These are phyloP conservation scores for Coptotermes formosanus DNA, from an alignment of 1,140 invertebrate genomes.

Conservation along the genomic window DNA sequence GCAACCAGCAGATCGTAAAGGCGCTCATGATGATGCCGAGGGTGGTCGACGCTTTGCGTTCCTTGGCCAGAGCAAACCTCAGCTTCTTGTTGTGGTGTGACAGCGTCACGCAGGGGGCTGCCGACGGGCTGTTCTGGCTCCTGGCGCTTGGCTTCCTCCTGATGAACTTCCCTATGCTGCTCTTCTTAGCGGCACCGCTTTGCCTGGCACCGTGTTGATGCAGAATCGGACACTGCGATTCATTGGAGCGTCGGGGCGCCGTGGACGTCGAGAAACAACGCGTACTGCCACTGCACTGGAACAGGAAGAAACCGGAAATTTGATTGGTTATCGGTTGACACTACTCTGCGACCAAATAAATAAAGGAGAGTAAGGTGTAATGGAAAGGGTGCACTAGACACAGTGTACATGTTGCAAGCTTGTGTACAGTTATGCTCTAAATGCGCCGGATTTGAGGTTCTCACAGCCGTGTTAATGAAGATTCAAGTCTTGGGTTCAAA, in stretches of 20 bases:
- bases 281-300: constrained; percentile 32
- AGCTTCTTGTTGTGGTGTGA: constrained; percentile 33
- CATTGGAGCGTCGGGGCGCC: constrained; percentile 32
- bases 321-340: no score
- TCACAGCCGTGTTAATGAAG: no score
- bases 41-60: constrained; percentile 81
- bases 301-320: constrained; percentile 2
- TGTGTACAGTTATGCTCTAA: no score
- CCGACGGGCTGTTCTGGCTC: not conserved
- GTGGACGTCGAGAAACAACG: constrained; percentile 31
- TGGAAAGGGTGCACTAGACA: no score
- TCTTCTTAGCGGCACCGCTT: not conserved
- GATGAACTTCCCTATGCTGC: not conserved
- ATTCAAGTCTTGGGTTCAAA: no score
- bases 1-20: constrained; percentile 95
- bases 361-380: no score
- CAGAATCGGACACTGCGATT: constrained; percentile 33
- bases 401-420: no score
- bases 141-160: not conserved
- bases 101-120: not conserved
- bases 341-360: no score
- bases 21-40: constrained; percentile 97
- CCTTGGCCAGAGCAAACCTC: constrained; percentile 34
- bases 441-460: no score
- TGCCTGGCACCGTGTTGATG: not conserved